Conservation (phyloP, 2,888 invertebrate genomes). For the Platycnemis pennipes region DNA sequence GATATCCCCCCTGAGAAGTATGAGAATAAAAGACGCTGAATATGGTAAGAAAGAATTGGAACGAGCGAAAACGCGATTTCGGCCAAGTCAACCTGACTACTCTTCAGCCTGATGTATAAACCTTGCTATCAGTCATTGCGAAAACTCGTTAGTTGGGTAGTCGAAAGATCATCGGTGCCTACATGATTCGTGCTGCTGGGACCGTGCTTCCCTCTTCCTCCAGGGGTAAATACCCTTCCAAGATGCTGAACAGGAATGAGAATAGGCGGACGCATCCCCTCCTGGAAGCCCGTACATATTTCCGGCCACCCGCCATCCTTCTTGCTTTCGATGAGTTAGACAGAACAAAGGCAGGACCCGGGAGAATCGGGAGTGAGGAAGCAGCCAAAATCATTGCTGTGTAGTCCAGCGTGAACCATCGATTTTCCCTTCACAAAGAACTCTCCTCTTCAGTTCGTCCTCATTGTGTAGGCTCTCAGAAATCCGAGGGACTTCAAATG, state of each 20-base stretch:
- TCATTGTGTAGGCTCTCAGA: too few species aligned
- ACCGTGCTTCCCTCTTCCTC: background rate
- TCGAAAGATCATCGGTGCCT: background rate
- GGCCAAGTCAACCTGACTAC: constrained; percentile 34
- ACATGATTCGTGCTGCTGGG: background rate
- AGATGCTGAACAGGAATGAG: background rate
- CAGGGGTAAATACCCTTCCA: too few species aligned
- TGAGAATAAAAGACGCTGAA: background rate
- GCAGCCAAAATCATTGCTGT: constrained; percentile 30
- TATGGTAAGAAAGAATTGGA: background rate
- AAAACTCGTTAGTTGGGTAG: background rate
- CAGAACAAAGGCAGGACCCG: constrained; percentile 47
- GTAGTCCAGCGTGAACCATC: constrained; percentile 1
- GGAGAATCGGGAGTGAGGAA: too few species aligned
- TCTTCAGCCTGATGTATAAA: background rate
- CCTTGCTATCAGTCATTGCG: background rate
- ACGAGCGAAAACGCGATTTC: background rate
- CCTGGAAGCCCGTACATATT: constrained; percentile 2
- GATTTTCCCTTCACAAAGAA: constrained; percentile 3
- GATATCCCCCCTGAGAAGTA: too few species aligned
- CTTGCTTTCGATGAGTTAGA: constrained; percentile 28
- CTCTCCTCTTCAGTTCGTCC: background rate
- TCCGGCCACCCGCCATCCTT: constrained; percentile 18
- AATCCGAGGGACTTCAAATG: too few species aligned
- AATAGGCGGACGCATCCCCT: background rate